phyloP scores from a whole-genome alignment of 2,113 vertebrate genomes.

The Chloebia gouldiae region DNA sequence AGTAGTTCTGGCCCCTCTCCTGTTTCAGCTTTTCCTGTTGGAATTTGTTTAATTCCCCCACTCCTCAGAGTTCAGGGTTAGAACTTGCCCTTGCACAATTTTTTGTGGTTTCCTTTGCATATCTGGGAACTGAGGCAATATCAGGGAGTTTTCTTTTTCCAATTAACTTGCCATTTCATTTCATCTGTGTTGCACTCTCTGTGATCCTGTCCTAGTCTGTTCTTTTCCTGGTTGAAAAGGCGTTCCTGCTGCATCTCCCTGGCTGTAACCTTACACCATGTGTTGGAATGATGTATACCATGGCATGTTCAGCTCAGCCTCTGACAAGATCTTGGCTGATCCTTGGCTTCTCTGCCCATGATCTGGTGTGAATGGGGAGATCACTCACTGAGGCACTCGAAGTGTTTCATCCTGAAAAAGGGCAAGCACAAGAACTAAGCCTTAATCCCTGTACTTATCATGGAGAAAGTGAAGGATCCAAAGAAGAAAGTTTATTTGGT shows the following conservation, averaged over 20 bases:
- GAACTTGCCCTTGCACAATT: neutral
- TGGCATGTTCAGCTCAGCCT: neutral
- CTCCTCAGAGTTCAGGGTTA: neutral
- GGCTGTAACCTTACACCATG: no score
- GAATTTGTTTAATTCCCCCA: neutral
- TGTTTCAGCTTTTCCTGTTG: neutral
- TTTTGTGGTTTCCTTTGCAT: neutral
- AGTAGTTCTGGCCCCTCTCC: neutral
- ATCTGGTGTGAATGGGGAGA: no score
- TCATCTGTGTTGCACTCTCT: neutral
- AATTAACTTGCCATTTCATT: neutral
- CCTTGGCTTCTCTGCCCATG: neutral
- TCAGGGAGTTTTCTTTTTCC: neutral
- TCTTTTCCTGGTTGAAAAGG: neutral
- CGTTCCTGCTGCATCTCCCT: neutral
- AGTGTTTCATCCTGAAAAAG: neutral
- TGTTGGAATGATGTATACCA: neutral
- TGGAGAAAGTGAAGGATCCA: neutral
- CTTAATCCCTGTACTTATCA: neutral
- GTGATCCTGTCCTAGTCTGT: neutral
- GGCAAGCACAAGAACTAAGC: neutral
- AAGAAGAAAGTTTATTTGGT: neutral
- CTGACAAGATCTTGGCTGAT: neutral
- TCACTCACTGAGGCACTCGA: fast-evolving
- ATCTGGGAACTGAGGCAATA: neutral